A percentile compares a stretch with the other conserved stretches of the same genome.
Conservation (phyloP, 2,888 invertebrate genomes). For the Agonopterix heracliana region DNA sequence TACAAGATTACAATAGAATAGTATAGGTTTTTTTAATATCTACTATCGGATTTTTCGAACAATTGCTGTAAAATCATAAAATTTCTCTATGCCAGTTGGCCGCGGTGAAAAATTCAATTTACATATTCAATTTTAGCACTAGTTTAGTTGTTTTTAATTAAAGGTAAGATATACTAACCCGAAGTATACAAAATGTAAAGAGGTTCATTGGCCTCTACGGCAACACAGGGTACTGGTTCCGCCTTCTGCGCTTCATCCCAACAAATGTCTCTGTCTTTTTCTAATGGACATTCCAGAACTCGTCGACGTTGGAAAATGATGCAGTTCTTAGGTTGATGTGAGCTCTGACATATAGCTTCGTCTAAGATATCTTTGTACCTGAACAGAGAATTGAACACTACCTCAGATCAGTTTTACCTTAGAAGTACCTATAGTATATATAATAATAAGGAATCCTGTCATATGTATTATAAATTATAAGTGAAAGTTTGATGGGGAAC, state of each 20-base stretch:
- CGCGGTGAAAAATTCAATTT: no score
- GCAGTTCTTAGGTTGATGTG: slow-evolving; percentile 84
- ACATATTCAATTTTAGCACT: no score
- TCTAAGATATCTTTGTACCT: slow-evolving; percentile 89
- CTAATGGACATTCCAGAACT: slow-evolving; percentile 79
- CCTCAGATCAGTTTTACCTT: not conserved
- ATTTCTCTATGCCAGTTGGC: no score
- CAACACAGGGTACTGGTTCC: slow-evolving; percentile 85
- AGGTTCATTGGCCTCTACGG: slow-evolving; percentile 92
- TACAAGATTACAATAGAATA: no score
- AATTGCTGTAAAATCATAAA: no score
- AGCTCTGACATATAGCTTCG: slow-evolving; percentile 84
- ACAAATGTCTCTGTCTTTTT: slow-evolving; percentile 80
- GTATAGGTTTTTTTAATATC: no score
- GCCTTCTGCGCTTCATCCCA: slow-evolving; percentile 86
- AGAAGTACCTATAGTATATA: slow-evolving; percentile 60
- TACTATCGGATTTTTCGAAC: no score
- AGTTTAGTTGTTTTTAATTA: no score
- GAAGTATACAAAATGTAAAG: slow-evolving; percentile 95
- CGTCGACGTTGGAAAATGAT: slow-evolving; percentile 88
- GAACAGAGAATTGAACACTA: not conserved
- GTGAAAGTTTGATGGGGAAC: no score
- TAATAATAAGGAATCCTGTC: no score
- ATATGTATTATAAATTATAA: no score
- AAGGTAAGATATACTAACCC: slow-evolving; percentile 52